Percentiles rank a stretch among this genome's conserved stretches.
These are phyloP conservation scores for Tetragnatha montana DNA, from an alignment of 2,888 invertebrate genomes.

Conservation along the genomic window DNA sequence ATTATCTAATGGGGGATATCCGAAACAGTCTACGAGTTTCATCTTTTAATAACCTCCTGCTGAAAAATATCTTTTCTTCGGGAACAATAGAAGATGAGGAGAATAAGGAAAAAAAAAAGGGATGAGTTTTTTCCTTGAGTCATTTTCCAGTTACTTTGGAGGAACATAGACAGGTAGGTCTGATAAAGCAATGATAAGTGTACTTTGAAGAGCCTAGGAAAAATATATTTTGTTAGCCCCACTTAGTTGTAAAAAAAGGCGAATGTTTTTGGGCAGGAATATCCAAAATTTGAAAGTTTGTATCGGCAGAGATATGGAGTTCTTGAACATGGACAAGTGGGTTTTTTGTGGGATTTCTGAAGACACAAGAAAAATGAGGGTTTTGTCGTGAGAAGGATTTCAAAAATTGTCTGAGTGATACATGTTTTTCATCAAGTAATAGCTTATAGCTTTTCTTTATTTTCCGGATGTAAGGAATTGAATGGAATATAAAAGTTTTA, in stretches of 20 bases:
- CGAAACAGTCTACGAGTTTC: conserved; percentile 38
- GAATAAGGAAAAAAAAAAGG: background rate
- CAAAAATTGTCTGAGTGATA: too few relatives aligned
- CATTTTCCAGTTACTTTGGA: conserved; percentile 26
- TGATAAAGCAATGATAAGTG: background rate
- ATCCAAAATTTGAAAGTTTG: background rate
- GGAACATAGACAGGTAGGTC: background rate
- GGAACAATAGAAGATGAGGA: conserved; percentile 13
- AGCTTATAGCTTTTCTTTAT: too few relatives aligned
- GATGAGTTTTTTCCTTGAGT: background rate
- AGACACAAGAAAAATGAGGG: too few relatives aligned
- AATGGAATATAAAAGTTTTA: too few relatives aligned
- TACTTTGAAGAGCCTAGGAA: background rate
- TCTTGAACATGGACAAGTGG: background rate
- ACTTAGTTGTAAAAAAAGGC: background rate
- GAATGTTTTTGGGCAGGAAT: background rate
- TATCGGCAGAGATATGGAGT: background rate
- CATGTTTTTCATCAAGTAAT: too few relatives aligned
- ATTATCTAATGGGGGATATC: conserved; percentile 52
- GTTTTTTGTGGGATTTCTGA: too few relatives aligned
- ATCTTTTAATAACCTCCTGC: conserved; percentile 44
- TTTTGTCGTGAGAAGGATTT: too few relatives aligned
- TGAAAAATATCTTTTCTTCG: conserved; percentile 8
- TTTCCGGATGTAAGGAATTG: too few relatives aligned
- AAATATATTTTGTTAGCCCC: background rate